Conservation (phyloP, 2,888 invertebrate genomes). For the Apamea monoglypha region DNA sequence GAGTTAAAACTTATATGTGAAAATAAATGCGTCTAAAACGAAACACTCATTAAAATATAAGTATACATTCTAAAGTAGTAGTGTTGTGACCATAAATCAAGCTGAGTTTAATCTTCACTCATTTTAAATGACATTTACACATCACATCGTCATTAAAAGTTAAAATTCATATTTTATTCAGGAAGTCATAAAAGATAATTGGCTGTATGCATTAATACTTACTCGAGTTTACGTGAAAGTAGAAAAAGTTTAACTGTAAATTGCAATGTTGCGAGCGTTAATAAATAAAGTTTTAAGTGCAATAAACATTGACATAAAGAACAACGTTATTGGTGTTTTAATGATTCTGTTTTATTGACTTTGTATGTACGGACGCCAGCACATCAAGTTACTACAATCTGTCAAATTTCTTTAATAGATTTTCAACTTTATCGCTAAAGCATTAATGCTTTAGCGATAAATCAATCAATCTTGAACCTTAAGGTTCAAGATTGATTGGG, state of each 20-base stretch:
- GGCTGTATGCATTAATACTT: conserved; percentile 57
- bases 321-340: conserved; percentile 1
- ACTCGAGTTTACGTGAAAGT: conserved; percentile 64
- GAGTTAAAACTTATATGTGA: no score
- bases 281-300: conserved; percentile 53
- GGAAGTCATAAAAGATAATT: conserved; percentile 64
- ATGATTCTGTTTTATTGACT: conserved; percentile 18
- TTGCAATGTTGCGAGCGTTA: conserved; percentile 61
- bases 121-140: conserved; percentile 38
- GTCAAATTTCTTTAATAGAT: no score
- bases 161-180: conserved; percentile 35
- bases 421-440: no score
- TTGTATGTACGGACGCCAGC: no score
- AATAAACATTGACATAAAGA: conserved; percentile 15
- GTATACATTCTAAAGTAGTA: neutral
- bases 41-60: neutral
- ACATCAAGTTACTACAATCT: no score
- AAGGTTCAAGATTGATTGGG: no score
- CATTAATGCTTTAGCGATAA: no score
- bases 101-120: conserved; percentile 15
- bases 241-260: conserved; percentile 68
- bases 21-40: neutral
- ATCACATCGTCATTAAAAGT: conserved; percentile 27
- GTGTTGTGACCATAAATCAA: conserved; percentile 18
- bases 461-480: no score